phyloP scores from a whole-genome alignment of 2,113 vertebrate species.

The Semnornis frantzii region DNA sequence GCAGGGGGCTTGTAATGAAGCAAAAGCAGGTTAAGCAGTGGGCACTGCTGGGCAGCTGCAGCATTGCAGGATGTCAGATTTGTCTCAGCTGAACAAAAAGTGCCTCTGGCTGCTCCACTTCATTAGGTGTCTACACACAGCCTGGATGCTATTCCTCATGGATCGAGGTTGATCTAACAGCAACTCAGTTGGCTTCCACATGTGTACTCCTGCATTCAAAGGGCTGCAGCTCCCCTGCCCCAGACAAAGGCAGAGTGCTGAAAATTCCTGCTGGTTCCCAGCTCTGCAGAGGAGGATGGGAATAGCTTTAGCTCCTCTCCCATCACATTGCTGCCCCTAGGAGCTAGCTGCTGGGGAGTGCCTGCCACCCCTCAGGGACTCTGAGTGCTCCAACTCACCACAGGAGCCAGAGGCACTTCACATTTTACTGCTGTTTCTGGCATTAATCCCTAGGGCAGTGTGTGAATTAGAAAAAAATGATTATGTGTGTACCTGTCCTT shows the following conservation, averaged over 20 bases:
- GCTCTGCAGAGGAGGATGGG: neutral
- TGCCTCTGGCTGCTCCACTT: neutral
- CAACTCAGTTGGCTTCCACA: neutral
- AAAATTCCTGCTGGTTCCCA: neutral
- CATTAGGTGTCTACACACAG: neutral
- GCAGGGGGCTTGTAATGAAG: neutral
- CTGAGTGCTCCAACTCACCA: neutral
- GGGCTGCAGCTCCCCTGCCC: neutral
- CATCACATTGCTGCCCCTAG: neutral
- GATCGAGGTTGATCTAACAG: neutral
- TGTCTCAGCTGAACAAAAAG: neutral
- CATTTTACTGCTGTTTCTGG: neutral
- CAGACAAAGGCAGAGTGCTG: neutral
- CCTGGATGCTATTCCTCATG: neutral
- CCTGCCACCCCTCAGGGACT: neutral
- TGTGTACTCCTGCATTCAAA: neutral
- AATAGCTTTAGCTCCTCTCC: neutral
- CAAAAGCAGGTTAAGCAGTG: neutral
- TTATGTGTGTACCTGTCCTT: slow-evolving; percentile 14
- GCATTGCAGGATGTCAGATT: neutral
- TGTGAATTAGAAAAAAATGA: neutral
- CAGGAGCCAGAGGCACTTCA: neutral
- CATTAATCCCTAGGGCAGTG: neutral
- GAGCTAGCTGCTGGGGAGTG: neutral
- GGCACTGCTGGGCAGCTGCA: neutral